Conservation (phyloP, 2,888 invertebrate genomes). For the Taenaris catops region DNA sequence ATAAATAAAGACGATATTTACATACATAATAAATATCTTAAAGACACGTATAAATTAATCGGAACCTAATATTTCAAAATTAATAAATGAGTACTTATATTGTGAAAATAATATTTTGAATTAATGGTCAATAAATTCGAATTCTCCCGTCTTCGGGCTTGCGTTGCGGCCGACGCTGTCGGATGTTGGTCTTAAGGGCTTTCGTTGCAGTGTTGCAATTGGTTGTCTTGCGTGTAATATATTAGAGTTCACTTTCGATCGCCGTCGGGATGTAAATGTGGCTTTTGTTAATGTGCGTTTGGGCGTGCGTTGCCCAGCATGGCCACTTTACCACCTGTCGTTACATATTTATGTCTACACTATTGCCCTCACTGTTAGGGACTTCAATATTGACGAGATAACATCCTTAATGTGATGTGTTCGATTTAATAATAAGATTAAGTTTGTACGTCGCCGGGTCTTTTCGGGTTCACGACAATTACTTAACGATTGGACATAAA, state of each 20-base stretch:
- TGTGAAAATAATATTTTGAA: conserved; percentile 81
- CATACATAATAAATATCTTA: conserved; percentile 79
- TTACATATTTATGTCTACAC: conserved; percentile 80
- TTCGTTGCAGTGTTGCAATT: conserved; percentile 14
- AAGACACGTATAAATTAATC: conserved; percentile 80
- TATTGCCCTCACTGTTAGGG: conserved; percentile 79
- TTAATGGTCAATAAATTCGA: conserved; percentile 80
- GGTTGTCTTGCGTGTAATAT: conserved; percentile 14
- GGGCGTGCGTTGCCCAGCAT: conserved; percentile 77
- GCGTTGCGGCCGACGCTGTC: conserved; percentile 55
- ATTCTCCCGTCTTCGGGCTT: conserved; percentile 78
- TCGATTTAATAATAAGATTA: conserved; percentile 81
- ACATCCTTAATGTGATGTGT: conserved; percentile 81
- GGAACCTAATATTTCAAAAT: conserved; percentile 80
- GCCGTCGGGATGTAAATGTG: conserved; percentile 4
- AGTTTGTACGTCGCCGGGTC: conserved; percentile 54
- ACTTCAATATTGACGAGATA: conserved; percentile 80
- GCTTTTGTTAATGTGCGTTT: conserved; percentile 34
- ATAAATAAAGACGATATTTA: conserved; percentile 77
- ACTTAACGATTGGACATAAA: conserved; percentile 34
- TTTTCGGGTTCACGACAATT: conserved; percentile 55
- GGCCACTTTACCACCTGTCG: conserved; percentile 79
- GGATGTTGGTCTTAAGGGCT: conserved; percentile 32
- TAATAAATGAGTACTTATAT: conserved; percentile 81
- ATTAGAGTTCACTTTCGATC: conserved; percentile 37